These are phyloP conservation scores for Cassiopea andromeda DNA, from an alignment of 30 jellyfish, hydroid and myxozoan genomes.

Conservation along the genomic window DNA sequence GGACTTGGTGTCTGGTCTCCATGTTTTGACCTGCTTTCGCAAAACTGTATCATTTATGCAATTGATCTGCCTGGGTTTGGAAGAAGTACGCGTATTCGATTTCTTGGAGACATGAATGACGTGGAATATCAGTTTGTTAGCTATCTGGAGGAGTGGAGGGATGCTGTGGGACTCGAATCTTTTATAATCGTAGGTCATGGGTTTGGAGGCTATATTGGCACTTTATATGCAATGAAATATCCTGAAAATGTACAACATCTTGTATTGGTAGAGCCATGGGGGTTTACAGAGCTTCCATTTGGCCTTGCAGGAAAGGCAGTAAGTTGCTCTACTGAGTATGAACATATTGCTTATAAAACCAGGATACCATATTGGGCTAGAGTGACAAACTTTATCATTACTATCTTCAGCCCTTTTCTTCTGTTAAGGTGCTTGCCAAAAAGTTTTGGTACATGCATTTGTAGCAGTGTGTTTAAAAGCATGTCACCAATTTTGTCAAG, in stretches of 20 bases:
- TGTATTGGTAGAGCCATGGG: slow-evolving; percentile 96
- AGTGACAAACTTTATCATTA: slow-evolving; percentile 23
- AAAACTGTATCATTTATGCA: slow-evolving; percentile 81
- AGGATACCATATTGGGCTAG: slow-evolving; percentile 35
- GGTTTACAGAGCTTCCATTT: slow-evolving; percentile 91
- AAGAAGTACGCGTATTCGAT: slow-evolving; percentile 88
- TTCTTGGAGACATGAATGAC: slow-evolving; percentile 69
- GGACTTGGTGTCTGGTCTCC: slow-evolving; percentile 97
- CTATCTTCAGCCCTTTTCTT: slow-evolving; percentile 38
- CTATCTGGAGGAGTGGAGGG: slow-evolving; percentile 94
- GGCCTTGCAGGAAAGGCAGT: slow-evolving; percentile 66
- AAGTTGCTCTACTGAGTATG: slow-evolving; percentile 4
- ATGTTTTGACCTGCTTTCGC: slow-evolving; percentile 77
- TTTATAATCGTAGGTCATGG: slow-evolving; percentile 92
- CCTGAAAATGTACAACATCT: slow-evolving; percentile 87
- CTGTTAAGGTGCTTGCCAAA: slow-evolving; percentile 59
- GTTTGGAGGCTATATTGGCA: slow-evolving; percentile 94
- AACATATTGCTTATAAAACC: slow-evolving; percentile 10
- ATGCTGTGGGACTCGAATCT: slow-evolving; percentile 82
- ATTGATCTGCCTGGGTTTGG: slow-evolving; percentile 96
- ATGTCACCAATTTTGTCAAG: slow-evolving; percentile 29
- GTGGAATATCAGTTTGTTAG: slow-evolving; percentile 79
- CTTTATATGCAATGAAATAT: slow-evolving; percentile 77
- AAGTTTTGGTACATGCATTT: slow-evolving; percentile 44
- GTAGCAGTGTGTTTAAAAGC: not conserved